Evolutionary conservation across 2,797 vertebrate species (phyloP), one percentile per base, ranked within the genome.

Genomic region (Vipera ursinii): DNA sequence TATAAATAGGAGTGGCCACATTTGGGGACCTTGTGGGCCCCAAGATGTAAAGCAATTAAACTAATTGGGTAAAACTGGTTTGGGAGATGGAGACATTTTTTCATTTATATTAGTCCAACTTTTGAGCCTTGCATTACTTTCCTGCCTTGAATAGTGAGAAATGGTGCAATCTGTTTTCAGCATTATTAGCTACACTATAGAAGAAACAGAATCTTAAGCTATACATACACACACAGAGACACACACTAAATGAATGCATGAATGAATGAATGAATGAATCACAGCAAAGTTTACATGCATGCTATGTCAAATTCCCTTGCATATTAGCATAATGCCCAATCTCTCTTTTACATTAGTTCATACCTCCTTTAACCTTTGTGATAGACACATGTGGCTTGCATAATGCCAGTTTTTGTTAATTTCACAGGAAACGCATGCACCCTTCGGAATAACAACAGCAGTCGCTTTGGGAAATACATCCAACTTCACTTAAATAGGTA

Each of bases 381-480:
- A 44, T 4, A 82, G 32, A 3, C 9, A 48, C 4, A 56, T 32
- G 1, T 61, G 4, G 32, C 60, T 65, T 59, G 8, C 63, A 4
- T 94, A 26, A 95, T 2, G 94, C 78, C 92, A 78, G 32, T 86
- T 9, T 92, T 95, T 96, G 93, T 56, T 89, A 57, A 56, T 91
- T 94, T 86, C 92, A 88, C 96, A 99, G 99, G 99, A 90, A 99
- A 99, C 0, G 98, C 99, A 0, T 99, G 98, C 93, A 99, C 99
- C 0, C 97, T 99, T 93, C 96, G 99, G 92, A 99, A 99, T 91
- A 98, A 96, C 97, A 99, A 99, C 98, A 99, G 99, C 95, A 99
- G 99, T 93, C 99, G 99, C 91, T 99, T 99, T 95, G 99, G 99
- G 92, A 99, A 99, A 96, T 99, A 99, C 96, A 99, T 99, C 96